Conservation (phyloP, 2,888 invertebrate species). For the Phragmatobia fuliginosa region DNA sequence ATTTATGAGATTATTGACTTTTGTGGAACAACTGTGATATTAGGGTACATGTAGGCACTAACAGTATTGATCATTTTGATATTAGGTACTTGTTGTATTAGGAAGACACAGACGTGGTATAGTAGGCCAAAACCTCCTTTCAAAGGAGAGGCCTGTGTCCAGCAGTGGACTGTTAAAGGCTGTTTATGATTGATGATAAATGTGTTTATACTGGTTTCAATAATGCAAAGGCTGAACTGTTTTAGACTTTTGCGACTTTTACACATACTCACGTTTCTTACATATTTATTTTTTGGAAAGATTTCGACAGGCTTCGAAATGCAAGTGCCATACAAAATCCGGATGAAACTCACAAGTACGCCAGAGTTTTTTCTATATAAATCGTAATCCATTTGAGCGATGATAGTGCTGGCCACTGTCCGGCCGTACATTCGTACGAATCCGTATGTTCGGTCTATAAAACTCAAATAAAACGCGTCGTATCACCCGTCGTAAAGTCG, state of each 20-base stretch:
- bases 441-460: slow-evolving; percentile 67
- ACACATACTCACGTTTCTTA: too few relatives aligned
- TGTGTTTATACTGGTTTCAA: too few relatives aligned
- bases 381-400: slow-evolving; percentile 16
- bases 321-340: neutral
- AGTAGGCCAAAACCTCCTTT: too few relatives aligned
- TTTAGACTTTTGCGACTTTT: too few relatives aligned
- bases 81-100: neutral
- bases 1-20: neutral
- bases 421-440: slow-evolving; percentile 34
- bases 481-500: slow-evolving; percentile 68
- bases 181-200: too few relatives aligned
- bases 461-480: slow-evolving; percentile 64
- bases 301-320: neutral
- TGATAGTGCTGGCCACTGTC: slow-evolving; percentile 14
- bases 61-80: neutral
- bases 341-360: neutral
- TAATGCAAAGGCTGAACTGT: too few relatives aligned
- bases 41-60: neutral
- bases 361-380: neutral
- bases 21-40: neutral
- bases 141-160: too few relatives aligned
- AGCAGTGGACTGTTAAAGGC: too few relatives aligned
- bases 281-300: too few relatives aligned
- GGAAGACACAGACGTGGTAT: too few relatives aligned